These are phyloP conservation scores for Sebastes elongatus DNA, from an alignment of 2,797 vertebrate genomes.

Conservation along the genomic window DNA sequence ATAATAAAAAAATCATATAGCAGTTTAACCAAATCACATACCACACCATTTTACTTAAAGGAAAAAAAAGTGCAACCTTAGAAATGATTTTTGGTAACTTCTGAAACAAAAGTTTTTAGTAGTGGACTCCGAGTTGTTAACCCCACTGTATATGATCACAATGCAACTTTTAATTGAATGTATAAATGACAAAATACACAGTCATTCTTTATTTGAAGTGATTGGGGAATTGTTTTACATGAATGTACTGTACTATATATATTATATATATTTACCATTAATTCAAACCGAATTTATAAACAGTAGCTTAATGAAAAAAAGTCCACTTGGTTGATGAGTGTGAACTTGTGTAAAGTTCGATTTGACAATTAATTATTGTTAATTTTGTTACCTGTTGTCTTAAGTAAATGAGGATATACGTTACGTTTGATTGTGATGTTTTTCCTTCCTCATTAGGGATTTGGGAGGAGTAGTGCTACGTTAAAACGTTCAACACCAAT, in stretches of 20 bases:
- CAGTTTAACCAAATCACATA: background rate
- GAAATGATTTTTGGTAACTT: too few species aligned
- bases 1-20: background rate
- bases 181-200: background rate
- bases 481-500: background rate
- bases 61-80: background rate
- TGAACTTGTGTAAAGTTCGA: background rate
- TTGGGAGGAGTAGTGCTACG: background rate
- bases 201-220: background rate
- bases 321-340: background rate
- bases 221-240: background rate
- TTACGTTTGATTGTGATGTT: background rate
- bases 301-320: background rate
- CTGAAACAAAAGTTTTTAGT: background rate
- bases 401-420: background rate
- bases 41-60: background rate
- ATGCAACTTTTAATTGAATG: background rate
- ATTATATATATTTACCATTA: background rate
- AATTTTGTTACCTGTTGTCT: background rate
- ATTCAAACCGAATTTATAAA: background rate
- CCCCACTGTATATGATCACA: background rate
- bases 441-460: background rate
- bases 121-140: background rate
- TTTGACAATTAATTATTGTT: background rate
- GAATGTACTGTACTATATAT: conserved; percentile 7